Conservation (phyloP, 2,797 vertebrate species). For the Dallia pectoralis region DNA sequence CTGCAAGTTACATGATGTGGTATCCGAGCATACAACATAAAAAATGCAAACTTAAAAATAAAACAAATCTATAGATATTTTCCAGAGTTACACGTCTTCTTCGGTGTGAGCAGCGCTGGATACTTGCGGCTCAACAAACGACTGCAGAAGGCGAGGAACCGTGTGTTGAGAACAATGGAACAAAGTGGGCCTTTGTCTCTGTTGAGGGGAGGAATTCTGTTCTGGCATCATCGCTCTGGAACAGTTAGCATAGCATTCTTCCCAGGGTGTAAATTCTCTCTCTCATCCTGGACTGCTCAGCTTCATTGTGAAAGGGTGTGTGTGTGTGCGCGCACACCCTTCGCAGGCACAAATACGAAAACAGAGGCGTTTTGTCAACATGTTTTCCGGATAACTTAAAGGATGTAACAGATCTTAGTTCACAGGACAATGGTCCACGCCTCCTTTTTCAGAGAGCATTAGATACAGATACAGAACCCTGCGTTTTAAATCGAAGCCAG, state of each 20-base stretch:
- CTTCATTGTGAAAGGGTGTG: neutral
- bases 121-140: neutral
- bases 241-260: slow-evolving; percentile 14
- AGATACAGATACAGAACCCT: neutral
- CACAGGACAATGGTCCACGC: neutral
- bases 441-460: neutral
- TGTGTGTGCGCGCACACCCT: neutral
- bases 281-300: neutral
- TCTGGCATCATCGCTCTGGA: slow-evolving; percentile 36
- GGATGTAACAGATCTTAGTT: neutral
- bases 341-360: neutral
- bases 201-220: slow-evolving; percentile 38
- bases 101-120: slow-evolving; percentile 36
- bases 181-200: slow-evolving; percentile 44
- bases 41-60: too few species aligned
- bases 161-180: slow-evolving; percentile 47
- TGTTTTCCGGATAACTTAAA: neutral
- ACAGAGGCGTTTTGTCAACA: neutral
- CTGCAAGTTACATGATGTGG: too few species aligned
- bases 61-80: slow-evolving; percentile 43
- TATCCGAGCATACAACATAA: too few species aligned
- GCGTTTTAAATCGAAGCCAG: neutral
- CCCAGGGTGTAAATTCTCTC: neutral
- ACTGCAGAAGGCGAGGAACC: slow-evolving; percentile 42
- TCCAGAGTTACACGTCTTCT: slow-evolving; percentile 46